Evolutionary conservation across 2,888 invertebrate species (phyloP).

Genomic region (Salpingus planirostris): DNA sequence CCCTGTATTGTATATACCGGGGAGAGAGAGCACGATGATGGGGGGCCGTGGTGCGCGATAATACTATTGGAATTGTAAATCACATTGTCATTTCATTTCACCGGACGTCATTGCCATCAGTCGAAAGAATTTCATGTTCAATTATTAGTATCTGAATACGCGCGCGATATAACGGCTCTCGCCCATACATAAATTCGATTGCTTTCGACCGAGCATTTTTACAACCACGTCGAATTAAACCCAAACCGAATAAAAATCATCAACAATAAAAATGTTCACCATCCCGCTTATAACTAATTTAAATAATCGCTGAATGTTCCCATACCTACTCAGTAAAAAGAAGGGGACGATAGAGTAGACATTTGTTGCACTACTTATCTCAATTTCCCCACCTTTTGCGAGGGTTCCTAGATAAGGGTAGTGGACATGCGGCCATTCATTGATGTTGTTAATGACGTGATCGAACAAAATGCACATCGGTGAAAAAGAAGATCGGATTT

Average conservation of each 20-base stretch:
- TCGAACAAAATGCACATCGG: constrained; percentile 26
- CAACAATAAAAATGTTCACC: too few relatives aligned
- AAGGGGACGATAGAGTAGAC: too few relatives aligned
- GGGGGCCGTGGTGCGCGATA: constrained; percentile 18
- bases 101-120: constrained; percentile 16
- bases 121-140: constrained; percentile 19
- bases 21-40: too few relatives aligned
- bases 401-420: too few relatives aligned
- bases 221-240: too few relatives aligned
- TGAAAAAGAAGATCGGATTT: constrained; percentile 31
- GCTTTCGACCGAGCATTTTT: not conserved
- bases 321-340: too few relatives aligned
- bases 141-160: constrained; percentile 18
- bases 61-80: constrained; percentile 30
- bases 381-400: too few relatives aligned
- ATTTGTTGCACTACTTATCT: too few relatives aligned
- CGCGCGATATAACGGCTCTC: not conserved
- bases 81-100: constrained; percentile 24
- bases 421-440: too few relatives aligned
- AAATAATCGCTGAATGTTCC: too few relatives aligned
- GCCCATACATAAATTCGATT: not conserved
- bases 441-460: constrained; percentile 25
- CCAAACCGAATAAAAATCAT: too few relatives aligned
- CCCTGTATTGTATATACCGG: constrained; percentile 14
- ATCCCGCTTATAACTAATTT: too few relatives aligned